Base-by-base conservation (phyloP, 2,888 invertebrate species). In the Limnephilus lunatus region DNA sequence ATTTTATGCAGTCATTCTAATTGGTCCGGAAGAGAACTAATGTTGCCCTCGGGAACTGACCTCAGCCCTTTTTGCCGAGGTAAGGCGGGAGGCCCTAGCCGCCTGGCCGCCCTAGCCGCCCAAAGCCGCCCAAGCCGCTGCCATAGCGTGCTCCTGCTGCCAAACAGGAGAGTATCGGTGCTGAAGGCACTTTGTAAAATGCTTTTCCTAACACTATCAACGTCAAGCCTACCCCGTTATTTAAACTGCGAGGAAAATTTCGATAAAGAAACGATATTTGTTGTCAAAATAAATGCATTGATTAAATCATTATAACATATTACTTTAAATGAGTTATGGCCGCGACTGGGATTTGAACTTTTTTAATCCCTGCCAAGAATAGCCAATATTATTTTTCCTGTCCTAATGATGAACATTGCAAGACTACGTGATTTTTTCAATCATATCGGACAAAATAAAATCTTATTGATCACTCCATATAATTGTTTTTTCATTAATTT, bases 1-100 rank as follows among this genome's bases (percentile, higher is more conserved):
- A 93, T 93, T 92, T 93, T 93, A 93, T 93, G 93, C 93, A 93
- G 93, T 91, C 92, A 93, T 92, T 93, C 92, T 93, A 92, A 93
- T 93, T 93, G 93, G 93, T 90, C 92, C 93, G 93, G 93, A 93
- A 93, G 87, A 92, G 92, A 92, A 92, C 92, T 93, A 93, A 93
- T 92, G 92, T 92, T 91, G 91, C 93, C 92, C 92, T 30, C 39
- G 93, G 93, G 92, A 91, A 48, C 89, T 90, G 68, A 32, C 89
- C 53, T 68, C 39, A 89, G 91, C 92, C 91, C 92, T 92, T 93
- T 92, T 92, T 92, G 91, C 92, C 90, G 92, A 88, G 89, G 90
- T 39, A 92, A n/a, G 86, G 86, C 86, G 82, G 32, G 82, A 32
- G 25, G 1, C 68, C 68, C 83, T 32, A n/a, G 25, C 39, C 82